phyloP scores from a whole-genome alignment of 2,113 vertebrate species.

The Hippocampus guttulatus region DNA sequence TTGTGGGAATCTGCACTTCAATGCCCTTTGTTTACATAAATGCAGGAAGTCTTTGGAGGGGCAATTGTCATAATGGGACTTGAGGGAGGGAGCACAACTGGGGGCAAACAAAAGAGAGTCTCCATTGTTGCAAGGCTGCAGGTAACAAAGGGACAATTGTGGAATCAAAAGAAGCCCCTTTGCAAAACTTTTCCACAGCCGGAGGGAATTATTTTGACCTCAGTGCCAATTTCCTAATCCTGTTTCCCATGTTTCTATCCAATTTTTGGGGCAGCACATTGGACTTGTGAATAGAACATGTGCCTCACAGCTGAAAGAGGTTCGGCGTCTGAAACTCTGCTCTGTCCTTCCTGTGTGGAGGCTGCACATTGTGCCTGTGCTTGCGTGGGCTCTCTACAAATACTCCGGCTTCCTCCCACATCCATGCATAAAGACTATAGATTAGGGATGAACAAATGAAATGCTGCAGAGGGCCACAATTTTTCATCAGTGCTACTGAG shows the following conservation, averaged over 20 bases:
- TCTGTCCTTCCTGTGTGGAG: background rate
- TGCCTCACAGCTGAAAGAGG: background rate
- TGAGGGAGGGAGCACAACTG: slow-evolving; percentile 54
- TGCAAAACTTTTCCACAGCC: slow-evolving; percentile 20
- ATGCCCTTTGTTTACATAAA: slow-evolving; percentile 76
- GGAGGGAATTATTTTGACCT: slow-evolving; percentile 50
- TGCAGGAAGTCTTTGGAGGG: slow-evolving; percentile 60
- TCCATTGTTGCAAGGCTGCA: slow-evolving; percentile 51
- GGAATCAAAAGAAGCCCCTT: slow-evolving; percentile 21
- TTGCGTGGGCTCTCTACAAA: background rate
- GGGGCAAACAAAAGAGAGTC: slow-evolving; percentile 53
- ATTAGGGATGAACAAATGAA: background rate
- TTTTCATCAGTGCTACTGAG: background rate
- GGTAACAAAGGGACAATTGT: slow-evolving; percentile 51
- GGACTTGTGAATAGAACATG: slow-evolving; percentile 2
- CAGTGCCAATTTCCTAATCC: slow-evolving; percentile 23
- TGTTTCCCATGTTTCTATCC: slow-evolving; percentile 34
- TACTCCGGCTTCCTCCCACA: background rate
- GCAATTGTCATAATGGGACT: slow-evolving; percentile 70
- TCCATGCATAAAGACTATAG: background rate
- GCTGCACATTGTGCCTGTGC: background rate
- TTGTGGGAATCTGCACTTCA: slow-evolving; percentile 70
- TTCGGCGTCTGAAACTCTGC: background rate
- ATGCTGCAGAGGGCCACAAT: background rate
- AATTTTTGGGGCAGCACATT: slow-evolving; percentile 23